Evolutionary conservation across 2,888 invertebrate species (phyloP).

Genomic region (Limnephilus rhombicus): DNA sequence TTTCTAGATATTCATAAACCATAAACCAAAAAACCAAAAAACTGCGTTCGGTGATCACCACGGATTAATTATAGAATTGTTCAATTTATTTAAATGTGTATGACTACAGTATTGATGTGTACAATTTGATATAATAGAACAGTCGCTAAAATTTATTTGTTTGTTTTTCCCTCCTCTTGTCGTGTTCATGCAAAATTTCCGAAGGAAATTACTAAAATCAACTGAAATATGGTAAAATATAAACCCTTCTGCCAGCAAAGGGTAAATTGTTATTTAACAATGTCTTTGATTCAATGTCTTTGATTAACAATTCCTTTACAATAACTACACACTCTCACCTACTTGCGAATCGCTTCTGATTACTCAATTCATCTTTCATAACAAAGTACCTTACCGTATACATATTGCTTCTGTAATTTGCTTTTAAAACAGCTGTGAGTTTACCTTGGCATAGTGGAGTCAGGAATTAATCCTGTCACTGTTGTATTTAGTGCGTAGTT

Average conservation of each 20-base stretch:
- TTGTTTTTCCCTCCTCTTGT: slow-evolving; percentile 31
- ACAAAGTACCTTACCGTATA: slow-evolving; percentile 14
- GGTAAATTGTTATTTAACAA: slow-evolving; percentile 49
- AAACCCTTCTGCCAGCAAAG: slow-evolving; percentile 19
- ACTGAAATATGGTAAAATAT: slow-evolving; percentile 7
- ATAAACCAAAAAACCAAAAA: no score
- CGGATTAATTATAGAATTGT: no score
- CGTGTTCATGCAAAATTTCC: slow-evolving; percentile 27
- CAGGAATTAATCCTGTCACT: slow-evolving; percentile 11
- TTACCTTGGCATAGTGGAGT: neutral
- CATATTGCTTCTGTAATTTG: slow-evolving; percentile 18
- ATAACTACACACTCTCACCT: neutral
- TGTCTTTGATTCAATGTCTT: slow-evolving; percentile 50
- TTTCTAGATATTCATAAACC: no score
- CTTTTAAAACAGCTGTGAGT: slow-evolving; percentile 12
- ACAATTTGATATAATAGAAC: neutral
- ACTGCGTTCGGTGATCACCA: no score
- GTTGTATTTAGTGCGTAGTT: slow-evolving; percentile 24
- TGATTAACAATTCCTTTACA: slow-evolving; percentile 36
- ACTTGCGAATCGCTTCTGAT: slow-evolving; percentile 25
- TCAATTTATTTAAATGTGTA: neutral
- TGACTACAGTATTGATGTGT: neutral
- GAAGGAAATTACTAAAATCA: slow-evolving; percentile 28
- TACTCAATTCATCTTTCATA: slow-evolving; percentile 48
- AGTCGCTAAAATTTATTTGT: neutral